These are phyloP conservation scores for Chrosomus eos DNA, from an alignment of 2,797 vertebrate species.

Conservation along the genomic window DNA sequence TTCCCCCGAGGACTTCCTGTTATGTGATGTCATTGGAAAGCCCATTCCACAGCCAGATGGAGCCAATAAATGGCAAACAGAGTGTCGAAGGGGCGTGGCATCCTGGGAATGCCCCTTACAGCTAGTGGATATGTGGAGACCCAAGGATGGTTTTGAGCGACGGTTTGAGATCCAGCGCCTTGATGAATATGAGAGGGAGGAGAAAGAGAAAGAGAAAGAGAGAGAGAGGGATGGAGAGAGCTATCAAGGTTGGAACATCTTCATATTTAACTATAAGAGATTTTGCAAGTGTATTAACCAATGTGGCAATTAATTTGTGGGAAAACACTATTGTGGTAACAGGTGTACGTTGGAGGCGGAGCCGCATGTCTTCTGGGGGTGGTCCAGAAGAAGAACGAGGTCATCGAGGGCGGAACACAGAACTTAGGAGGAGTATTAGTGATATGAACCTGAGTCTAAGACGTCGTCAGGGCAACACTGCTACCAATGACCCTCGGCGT, in stretches of 20 bases:
- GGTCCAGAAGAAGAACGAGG: constrained; percentile 82
- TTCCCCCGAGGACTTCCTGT: constrained; percentile 84
- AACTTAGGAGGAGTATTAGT: constrained; percentile 89
- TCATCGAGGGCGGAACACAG: constrained; percentile 83
- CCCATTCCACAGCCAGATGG: constrained; percentile 80
- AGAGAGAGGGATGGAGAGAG: constrained; percentile 81
- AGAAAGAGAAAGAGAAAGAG: constrained; percentile 80
- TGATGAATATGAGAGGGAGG: constrained; percentile 83
- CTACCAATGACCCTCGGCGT: constrained; percentile 66
- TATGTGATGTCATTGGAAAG: constrained; percentile 89
- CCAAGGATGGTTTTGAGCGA: constrained; percentile 87
- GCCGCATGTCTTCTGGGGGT: constrained; percentile 84
- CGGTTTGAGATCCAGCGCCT: constrained; percentile 89
- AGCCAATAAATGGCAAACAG: constrained; percentile 85
- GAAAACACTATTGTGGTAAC: constrained; percentile 47
- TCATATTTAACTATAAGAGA: neutral
- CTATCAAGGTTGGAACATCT: constrained; percentile 73
- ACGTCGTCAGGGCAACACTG: constrained; percentile 82
- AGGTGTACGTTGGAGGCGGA: constrained; percentile 78
- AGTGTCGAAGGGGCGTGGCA: constrained; percentile 88
- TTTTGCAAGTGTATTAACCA: constrained; percentile 3
- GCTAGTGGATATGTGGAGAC: constrained; percentile 93
- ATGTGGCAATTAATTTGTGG: neutral
- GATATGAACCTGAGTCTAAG: constrained; percentile 91
- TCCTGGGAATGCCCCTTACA: constrained; percentile 89